Evolutionary conservation across 1,140 invertebrate genomes (phyloP).

Genomic region (Campoletis sonorensis): DNA sequence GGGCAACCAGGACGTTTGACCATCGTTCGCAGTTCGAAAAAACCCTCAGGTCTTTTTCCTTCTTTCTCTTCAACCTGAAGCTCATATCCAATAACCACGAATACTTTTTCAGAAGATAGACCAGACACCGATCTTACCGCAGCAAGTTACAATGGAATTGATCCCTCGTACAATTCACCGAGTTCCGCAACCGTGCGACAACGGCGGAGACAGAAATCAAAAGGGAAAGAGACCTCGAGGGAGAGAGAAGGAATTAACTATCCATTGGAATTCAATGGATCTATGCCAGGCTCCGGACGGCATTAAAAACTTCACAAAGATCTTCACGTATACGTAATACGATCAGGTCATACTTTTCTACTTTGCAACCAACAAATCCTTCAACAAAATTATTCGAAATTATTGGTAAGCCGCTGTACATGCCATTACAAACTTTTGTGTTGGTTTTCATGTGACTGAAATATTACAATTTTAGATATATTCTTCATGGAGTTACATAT

Average conservation of each 20-base stretch:
- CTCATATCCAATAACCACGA: not conserved
- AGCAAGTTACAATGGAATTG: not conserved
- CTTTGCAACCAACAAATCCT: not conserved
- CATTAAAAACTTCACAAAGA: not conserved
- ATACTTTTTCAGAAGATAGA: not conserved
- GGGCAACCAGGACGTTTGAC: not conserved
- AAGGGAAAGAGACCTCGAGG: not conserved
- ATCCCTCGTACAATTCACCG: slow-evolving; percentile 7
- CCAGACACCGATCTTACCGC: not conserved
- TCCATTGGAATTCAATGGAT: slow-evolving; percentile 15
- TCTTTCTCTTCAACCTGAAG: not conserved
- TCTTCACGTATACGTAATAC: not conserved
- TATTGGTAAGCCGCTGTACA: not conserved
- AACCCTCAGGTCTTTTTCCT: not conserved
- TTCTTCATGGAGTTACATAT: no score
- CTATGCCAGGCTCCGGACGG: not conserved
- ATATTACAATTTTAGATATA: no score
- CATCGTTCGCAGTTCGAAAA: not conserved
- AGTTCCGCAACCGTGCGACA: not conserved
- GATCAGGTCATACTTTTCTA: not conserved
- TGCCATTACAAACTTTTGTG: not conserved
- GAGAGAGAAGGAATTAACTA: slow-evolving; percentile 30
- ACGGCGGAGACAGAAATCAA: not conserved
- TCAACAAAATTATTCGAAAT: not conserved
- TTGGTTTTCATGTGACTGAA: no score